These are phyloP conservation scores for Tineola bisselliella DNA, from an alignment of 2,888 invertebrate genomes.

Conservation along the genomic window DNA sequence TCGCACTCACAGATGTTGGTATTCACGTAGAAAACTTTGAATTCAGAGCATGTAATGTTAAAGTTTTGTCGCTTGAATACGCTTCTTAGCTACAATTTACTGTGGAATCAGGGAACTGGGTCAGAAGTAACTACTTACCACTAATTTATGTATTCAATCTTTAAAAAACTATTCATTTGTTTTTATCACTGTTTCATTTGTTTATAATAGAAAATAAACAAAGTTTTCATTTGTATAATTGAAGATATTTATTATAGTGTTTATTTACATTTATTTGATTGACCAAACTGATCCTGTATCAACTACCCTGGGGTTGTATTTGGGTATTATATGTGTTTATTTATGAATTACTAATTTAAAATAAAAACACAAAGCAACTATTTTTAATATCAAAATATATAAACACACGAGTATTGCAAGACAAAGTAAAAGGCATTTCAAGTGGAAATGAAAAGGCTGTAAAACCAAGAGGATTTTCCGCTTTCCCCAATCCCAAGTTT, in stretches of 20 bases:
- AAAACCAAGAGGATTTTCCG: slow-evolving; percentile 3
- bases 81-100: neutral
- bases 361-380: no score
- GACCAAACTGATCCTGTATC: no score
- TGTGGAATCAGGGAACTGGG: neutral
- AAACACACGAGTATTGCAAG: neutral
- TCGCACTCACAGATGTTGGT: neutral
- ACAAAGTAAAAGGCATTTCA: slow-evolving; percentile 5
- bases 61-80: neutral
- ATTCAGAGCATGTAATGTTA: neutral
- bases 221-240: no score
- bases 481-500: neutral
- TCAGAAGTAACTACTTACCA: neutral
- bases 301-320: no score
- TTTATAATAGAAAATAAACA: no score
- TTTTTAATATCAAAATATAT: no score
- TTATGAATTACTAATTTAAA: no score
- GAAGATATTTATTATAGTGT: no score
- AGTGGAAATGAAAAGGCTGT: slow-evolving; percentile 9
- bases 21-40: neutral
- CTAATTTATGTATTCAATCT: neutral
- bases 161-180: neutral
- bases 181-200: no score
- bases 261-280: no score
- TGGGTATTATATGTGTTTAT: no score